Percentiles rank a stretch among this genome's conserved stretches.
phyloP scores from a whole-genome alignment of 1,140 invertebrate species.

The Pseudomyrmex cubaensis region DNA sequence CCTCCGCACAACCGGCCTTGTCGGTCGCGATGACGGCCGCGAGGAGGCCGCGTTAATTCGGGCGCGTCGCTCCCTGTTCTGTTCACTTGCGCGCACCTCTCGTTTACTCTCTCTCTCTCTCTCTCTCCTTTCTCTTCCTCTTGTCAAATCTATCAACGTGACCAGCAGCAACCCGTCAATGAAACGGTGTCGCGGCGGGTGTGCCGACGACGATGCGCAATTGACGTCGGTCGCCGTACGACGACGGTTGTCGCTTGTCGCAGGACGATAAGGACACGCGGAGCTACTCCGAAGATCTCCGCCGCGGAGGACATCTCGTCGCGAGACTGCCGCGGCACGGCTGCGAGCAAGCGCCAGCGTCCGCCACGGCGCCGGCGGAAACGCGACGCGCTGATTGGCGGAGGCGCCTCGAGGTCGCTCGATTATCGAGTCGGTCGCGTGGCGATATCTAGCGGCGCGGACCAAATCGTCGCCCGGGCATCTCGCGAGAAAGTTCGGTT shows the following conservation, averaged over 20 bases:
- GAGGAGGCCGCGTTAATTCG: constrained; percentile 37
- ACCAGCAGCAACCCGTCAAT: background rate
- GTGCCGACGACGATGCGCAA: constrained; percentile 8
- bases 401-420: background rate
- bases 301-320: constrained; percentile 51
- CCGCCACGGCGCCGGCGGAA: constrained; percentile 24
- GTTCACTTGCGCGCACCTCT: background rate
- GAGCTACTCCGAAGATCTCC: background rate
- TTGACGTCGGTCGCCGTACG: background rate
- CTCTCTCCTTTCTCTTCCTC: background rate
- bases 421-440: background rate
- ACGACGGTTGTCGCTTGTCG: constrained; percentile 4
- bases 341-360: background rate
- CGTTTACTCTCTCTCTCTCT: background rate
- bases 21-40: constrained; percentile 19
- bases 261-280: background rate
- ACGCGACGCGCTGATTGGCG: constrained; percentile 13
- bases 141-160: constrained; percentile 5
- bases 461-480: background rate
- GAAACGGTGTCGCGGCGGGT: constrained; percentile 13
- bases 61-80: constrained; percentile 14
- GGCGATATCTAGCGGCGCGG: constrained; percentile 10
- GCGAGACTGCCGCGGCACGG: constrained; percentile 26
- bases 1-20: constrained; percentile 19
- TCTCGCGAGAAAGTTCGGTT: background rate